phyloP scores from a whole-genome alignment of 1,140 invertebrate genomes.

The Microvelia longipes region DNA sequence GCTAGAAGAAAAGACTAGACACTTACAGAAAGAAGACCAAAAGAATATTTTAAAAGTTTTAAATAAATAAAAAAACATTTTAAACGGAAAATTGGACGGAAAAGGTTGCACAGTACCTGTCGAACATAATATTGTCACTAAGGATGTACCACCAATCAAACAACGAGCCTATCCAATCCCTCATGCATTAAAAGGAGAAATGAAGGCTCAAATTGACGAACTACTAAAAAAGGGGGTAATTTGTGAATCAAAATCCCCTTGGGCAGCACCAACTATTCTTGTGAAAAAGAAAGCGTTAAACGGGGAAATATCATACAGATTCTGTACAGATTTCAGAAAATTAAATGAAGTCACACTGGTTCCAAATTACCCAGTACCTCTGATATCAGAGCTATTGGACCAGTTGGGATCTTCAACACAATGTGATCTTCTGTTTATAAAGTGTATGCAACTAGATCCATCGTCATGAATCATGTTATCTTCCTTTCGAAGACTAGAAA shows the following conservation, averaged over 20 bases:
- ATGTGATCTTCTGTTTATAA: slow-evolving; percentile 19
- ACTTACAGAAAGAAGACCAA: too few relatives aligned
- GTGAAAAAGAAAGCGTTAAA: slow-evolving; percentile 20
- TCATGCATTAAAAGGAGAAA: background rate
- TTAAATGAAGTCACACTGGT: slow-evolving; percentile 15
- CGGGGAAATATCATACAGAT: slow-evolving; percentile 15
- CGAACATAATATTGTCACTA: background rate
- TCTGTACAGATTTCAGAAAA: slow-evolving; percentile 21
- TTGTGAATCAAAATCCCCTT: slow-evolving; percentile 8
- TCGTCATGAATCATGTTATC: slow-evolving; percentile 30
- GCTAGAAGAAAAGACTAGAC: too few relatives aligned
- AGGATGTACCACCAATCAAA: background rate
- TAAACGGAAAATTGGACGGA: too few relatives aligned
- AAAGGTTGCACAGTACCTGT: too few relatives aligned
- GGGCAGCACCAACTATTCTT: slow-evolving; percentile 6
- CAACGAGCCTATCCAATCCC: background rate
- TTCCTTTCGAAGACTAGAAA: slow-evolving; percentile 10
- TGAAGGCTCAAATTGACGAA: background rate
- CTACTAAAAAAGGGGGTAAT: background rate
- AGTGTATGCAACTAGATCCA: too few relatives aligned
- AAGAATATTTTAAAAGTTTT: too few relatives aligned
- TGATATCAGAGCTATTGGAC: slow-evolving; percentile 4
- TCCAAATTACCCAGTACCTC: slow-evolving; percentile 7
- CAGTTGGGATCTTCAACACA: slow-evolving; percentile 7
- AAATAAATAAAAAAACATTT: too few relatives aligned